phyloP scores from a whole-genome alignment of 30 jellyfish, hydroid and myxozoan species.

The Cassiopea xamachana region DNA sequence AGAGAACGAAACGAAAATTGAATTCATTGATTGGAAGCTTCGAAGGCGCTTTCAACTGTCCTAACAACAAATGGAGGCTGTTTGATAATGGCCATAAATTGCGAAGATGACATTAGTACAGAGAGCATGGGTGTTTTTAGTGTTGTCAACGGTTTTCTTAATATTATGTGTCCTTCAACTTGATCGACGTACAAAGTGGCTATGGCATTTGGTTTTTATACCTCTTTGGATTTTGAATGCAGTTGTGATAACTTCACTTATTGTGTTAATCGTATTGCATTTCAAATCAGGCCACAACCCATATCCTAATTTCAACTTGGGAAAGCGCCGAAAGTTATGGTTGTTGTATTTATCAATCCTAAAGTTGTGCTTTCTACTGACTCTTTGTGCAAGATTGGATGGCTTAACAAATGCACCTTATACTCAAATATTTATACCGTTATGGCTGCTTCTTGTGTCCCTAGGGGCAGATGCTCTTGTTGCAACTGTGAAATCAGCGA shows the following conservation, averaged over 20 bases:
- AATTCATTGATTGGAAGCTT: too few relatives aligned
- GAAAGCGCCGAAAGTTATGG: conserved; percentile 77
- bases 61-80: neutral
- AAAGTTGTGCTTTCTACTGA: conserved; percentile 68
- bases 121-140: conserved; percentile 80
- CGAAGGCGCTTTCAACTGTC: neutral
- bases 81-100: neutral
- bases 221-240: conserved; percentile 93
- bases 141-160: conserved; percentile 68
- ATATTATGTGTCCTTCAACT: conserved; percentile 79
- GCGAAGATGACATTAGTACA: conserved; percentile 88
- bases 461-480: conserved; percentile 61
- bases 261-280: conserved; percentile 58
- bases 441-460: conserved; percentile 78
- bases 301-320: conserved; percentile 58
- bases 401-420: conserved; percentile 76
- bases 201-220: conserved; percentile 88
- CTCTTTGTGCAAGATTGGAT: conserved; percentile 90
- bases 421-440: conserved; percentile 77
- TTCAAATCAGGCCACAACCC: conserved; percentile 63
- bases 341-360: conserved; percentile 55
- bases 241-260: conserved; percentile 59
- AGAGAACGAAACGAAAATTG: too few relatives aligned
- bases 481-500: conserved; percentile 82
- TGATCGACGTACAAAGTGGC: conserved; percentile 80